Base-by-base conservation (phyloP, 1,140 invertebrate species). In the Euwallacea fornicatus region DNA sequence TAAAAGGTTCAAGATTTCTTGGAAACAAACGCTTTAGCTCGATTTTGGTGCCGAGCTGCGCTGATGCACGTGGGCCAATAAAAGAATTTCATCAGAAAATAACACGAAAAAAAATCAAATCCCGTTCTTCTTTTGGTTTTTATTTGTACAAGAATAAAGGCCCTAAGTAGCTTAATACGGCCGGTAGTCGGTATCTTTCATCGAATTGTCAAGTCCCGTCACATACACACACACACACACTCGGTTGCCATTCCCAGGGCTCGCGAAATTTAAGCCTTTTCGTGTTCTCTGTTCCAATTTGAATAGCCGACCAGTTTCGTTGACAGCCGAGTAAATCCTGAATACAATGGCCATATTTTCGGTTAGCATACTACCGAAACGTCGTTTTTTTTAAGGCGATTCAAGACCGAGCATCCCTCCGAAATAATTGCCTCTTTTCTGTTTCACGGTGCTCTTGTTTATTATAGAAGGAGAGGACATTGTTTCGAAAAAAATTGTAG, bases 281-380 rank as follows among this genome's bases (percentile, higher is more conserved):
- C 69, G 69, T 71, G 69, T 71, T 65, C 69, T 63, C 61, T 46
- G 69, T 71, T 71, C 69, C 61, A 71, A 71, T 71, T 71, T 71
- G 69, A 71, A 71, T 71, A 71, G 61, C 62, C 69, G 69, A 71
- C 69, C 69, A 71, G 69, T 71, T 65, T 61, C 46, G 61, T 16
- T 71, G 69, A 71, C 69, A 71, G 69, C 61, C 41, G 61, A 64
- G 69, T 71, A 71, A 71, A 71, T 71, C 62, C 62, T 65, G 69
- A 71, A 71, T 65, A 71, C 69, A 71, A 71, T 71, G 69, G 69
- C 61, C 62, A 71, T 71, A 71, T 71, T 71, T 71, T 71, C 44
- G 41, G 69, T 71, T 71, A 71, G 54, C 69, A 64, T 65, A 64
- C 69, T 58, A 53, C 69, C 69, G 43, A 71, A 71, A 65, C 47